Evolutionary conservation across 2,888 invertebrate genomes (phyloP), one percentile per base, ranked within the genome.

Genomic region (Spisula subtruncata): DNA sequence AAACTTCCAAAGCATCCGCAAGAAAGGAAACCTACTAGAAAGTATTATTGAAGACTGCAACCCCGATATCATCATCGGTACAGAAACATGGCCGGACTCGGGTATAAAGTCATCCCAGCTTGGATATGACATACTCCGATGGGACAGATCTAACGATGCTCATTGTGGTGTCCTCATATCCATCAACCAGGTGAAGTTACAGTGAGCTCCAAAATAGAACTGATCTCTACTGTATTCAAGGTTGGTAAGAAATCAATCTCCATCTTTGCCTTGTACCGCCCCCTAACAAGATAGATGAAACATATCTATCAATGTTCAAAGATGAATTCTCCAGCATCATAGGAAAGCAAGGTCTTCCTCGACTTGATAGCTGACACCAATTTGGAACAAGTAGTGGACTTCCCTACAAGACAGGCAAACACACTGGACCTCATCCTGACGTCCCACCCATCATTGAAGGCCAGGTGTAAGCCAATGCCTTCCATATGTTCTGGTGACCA

Each of bases 371-470:
- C 29, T n/a, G 84, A 84, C 54, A 41, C 81, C 4, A 80, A 54
- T 6, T 51, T 89, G 2, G 89, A 87, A 56, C 89, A 91, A 51
- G 81, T 85, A 32, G 90, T 90, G 1, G 54, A 83, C 29, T 87
- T 86, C 18, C 87, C 87, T 5, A 91, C 89, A 2, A 60, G 91
- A 18, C 48, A 81, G 41, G n/a, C 82, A 5, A 91, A 89, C 46
- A 90, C 84, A 6, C 88, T 89, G 25, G 87, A 87, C 35, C 41
- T 91, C 1, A n/a, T 91, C 18, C 51, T 92, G 0, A 91, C 90
- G 18, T 82, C 86, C 51, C 89, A 90, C 48, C 90, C 90, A 18
- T 81, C 71, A 35, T 88, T 85, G 35, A 90, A 51, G 29, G 35
- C 54, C 0, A 56, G 87, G 4, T 90, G 91, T 46, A 90, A 88